phyloP scores from a whole-genome alignment of 1,140 invertebrate genomes.

The Thrips palmi region DNA sequence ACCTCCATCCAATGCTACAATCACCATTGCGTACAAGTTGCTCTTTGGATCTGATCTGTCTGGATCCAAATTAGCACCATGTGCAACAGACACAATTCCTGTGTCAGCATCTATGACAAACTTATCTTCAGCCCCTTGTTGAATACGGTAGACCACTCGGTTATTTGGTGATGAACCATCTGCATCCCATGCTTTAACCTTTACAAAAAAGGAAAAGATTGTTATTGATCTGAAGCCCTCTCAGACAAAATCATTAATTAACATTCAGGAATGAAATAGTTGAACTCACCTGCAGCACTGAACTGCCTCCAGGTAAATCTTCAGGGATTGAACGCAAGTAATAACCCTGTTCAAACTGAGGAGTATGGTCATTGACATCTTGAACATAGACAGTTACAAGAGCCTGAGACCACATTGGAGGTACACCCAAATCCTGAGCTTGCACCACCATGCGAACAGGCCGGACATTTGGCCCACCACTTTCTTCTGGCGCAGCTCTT shows the following conservation, averaged over 20 bases:
- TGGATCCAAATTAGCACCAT: slow-evolving; percentile 73
- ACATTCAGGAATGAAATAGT: slow-evolving; percentile 9
- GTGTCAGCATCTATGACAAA: slow-evolving; percentile 72
- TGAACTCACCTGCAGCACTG: slow-evolving; percentile 45
- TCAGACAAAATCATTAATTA: not conserved
- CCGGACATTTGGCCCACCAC: slow-evolving; percentile 38
- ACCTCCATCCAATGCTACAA: slow-evolving; percentile 69
- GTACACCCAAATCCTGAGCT: slow-evolving; percentile 61
- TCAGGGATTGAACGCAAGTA: slow-evolving; percentile 67
- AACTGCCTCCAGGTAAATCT: slow-evolving; percentile 58
- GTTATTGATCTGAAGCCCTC: not conserved
- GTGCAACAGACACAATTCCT: slow-evolving; percentile 67
- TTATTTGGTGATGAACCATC: slow-evolving; percentile 78
- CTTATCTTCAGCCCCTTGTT: slow-evolving; percentile 73
- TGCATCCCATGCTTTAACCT: slow-evolving; percentile 62
- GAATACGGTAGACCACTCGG: slow-evolving; percentile 69
- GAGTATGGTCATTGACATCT: slow-evolving; percentile 74
- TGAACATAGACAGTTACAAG: slow-evolving; percentile 63
- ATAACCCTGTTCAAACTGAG: slow-evolving; percentile 51
- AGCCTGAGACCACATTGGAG: slow-evolving; percentile 51
- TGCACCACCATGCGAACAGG: slow-evolving; percentile 54
- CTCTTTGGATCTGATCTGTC: slow-evolving; percentile 62
- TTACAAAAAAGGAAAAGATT: slow-evolving; percentile 9
- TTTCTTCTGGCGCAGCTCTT: slow-evolving; percentile 27
- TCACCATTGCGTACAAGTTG: slow-evolving; percentile 33